Evolutionary conservation across 1,140 invertebrate species (phyloP), one percentile per base, ranked within the genome.

Genomic region (Eupristina koningsbergeri): DNA sequence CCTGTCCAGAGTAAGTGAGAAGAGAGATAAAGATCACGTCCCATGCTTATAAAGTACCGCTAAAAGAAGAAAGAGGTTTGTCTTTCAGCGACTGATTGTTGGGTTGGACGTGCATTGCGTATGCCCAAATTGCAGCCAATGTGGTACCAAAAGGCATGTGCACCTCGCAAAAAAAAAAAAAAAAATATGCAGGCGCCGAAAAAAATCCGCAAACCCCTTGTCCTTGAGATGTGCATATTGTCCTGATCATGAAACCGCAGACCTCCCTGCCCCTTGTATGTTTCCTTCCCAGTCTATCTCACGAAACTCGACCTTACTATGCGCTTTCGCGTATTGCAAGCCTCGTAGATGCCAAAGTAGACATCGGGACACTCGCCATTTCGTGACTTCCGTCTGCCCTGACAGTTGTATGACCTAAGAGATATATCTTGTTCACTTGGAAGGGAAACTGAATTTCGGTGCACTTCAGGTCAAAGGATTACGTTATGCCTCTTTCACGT

Each of bases 11-110:
- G n/a, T n/a, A n/a, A n/a, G n/a, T n/a, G n/a, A n/a, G n/a, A n/a
- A n/a, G n/a, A n/a, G n/a, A n/a, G n/a, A n/a, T n/a, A 22, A 50
- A 53, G 50, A 15, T 76, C 74, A 31, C 26, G 39, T 0, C 29
- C 31, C 31, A 64, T 64, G 36, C 36, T 36, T 67, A 36, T 67
- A 31, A 2, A 67, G 17, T 7, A 22, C 22, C 31, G 19, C 29
- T 15, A 67, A 67, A 17, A 36, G 64, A 17, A 64, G 9, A 8
- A 31, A 17, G 53, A 3, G 19, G 5, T 50, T 58, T 8, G 75
- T 82, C 39, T 75, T 82, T 50, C 75, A 76, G 71, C 45, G 63
- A 47, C 73, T 82, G 76, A 82, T 82, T 63, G 53, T 39, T 17
- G 53, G 58, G 22, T 3, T 26, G 26, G 80, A 41, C 9, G n/a